Percentiles rank a stretch among this genome's conserved stretches.
Evolutionary conservation across 2,888 invertebrate genomes (phyloP).

Genomic region (Stenotaenia linearis): DNA sequence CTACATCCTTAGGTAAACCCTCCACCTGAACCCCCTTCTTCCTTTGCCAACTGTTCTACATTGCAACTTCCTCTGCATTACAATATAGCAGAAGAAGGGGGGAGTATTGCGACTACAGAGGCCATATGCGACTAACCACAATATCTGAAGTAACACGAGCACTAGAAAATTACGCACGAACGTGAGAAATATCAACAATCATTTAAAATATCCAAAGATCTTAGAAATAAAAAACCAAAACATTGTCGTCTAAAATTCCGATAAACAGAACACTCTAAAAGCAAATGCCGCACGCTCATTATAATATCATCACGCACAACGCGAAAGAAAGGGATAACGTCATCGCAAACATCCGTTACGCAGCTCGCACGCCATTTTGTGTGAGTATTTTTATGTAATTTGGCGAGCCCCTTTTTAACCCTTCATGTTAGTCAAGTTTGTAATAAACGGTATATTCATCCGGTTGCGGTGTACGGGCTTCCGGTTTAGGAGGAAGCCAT

Average conservation of each 20-base stretch:
- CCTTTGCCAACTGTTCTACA: slow-evolving; percentile 10
- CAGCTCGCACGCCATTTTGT: background rate
- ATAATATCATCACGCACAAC: too few species aligned
- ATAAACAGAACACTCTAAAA: too few species aligned
- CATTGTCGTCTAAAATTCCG: too few species aligned
- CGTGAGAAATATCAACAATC: too few species aligned
- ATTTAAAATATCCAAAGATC: too few species aligned
- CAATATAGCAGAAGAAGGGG: background rate
- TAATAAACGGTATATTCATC: slow-evolving; percentile 1
- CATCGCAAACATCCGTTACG: background rate
- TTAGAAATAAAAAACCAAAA: too few species aligned
- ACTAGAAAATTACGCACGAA: too few species aligned
- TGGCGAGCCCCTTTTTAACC: background rate
- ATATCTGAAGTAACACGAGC: too few species aligned
- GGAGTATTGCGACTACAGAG: too few species aligned
- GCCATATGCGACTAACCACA: too few species aligned
- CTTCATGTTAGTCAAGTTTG: background rate
- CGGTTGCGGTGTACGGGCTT: background rate
- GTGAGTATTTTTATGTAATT: background rate
- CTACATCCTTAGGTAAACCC: background rate
- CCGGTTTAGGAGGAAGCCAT: slow-evolving; percentile 12
- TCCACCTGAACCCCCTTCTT: slow-evolving; percentile 15
- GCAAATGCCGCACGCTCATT: too few species aligned
- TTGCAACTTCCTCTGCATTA: background rate
- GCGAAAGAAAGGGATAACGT: background rate